Evolutionary conservation across 2,888 invertebrate genomes (phyloP), one percentile per base, ranked within the genome.

Genomic region (Macroteleia sp.): DNA sequence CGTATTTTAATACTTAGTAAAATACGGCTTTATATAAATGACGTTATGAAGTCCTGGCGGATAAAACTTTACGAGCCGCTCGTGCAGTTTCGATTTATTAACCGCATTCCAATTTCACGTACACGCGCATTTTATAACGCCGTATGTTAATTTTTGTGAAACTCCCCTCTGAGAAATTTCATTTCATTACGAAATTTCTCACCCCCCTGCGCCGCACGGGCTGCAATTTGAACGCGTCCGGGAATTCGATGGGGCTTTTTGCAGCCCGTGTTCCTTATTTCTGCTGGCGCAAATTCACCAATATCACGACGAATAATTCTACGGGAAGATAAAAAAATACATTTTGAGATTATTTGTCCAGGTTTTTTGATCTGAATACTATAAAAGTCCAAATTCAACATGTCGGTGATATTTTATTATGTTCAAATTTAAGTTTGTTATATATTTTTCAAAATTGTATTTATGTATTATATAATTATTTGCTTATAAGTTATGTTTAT

Each of bases 121-220:
- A 32, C 28, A 19, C 22, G 14, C 36, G 32, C 71, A 25, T 56
- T 73, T 64, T 48, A 64, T 48, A 56, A 62, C 36, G 46, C 22
- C 30, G 48, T 64, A 64, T 73, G 62, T 73, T 73, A 64, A 73
- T 73, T 73, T 73, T 56, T 48, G 70, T 16, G 22, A 8, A 44
- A 54, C 46, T 59, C 61, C 54, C 52, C 46, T 54, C 10, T 10
- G 54, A 70, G 70, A 70, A 70, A 69, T 70, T 70, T 70, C 59
- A 70, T 70, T 70, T 70, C 70, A 70, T 61, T 44, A 61, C 61
- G 59, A 59, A 69, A 50, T 69, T 69, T 52, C 69, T 57, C 41
- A 50, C 9, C 17, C 62, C 46, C 48, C 20, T 5, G 34, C 17
- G n/a, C 28, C 3, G 12, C 14, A 4, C 12, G n/a, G n/a, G 14